Evolutionary conservation across 2,113 vertebrate genomes (phyloP).

Genomic region (Butorides virescens): DNA sequence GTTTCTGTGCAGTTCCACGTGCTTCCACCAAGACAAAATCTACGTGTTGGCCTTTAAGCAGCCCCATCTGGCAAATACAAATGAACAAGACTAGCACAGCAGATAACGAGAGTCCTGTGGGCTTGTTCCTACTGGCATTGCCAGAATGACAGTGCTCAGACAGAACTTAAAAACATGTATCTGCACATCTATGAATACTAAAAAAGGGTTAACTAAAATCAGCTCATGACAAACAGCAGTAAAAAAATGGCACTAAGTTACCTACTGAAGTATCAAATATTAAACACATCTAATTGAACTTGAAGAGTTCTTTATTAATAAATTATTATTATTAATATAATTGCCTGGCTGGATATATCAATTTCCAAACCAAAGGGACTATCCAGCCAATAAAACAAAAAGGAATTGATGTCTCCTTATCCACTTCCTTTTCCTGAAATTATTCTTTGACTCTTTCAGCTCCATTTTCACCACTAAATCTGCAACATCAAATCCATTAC

Average conservation of each 20-base stretch:
- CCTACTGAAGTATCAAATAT: background rate
- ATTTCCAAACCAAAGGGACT: background rate
- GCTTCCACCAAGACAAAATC: background rate
- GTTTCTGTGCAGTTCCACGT: background rate
- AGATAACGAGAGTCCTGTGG: background rate
- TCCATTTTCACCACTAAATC: background rate
- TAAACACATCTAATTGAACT: background rate
- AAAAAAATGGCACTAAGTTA: background rate
- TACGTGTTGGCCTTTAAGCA: background rate
- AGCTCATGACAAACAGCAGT: background rate
- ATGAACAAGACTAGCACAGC: background rate
- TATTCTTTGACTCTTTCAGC: background rate
- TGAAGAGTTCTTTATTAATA: background rate
- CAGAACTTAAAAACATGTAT: too few species aligned
- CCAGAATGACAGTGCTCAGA: background rate
- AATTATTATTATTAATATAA: background rate
- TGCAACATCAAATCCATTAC: background rate
- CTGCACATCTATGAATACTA: background rate
- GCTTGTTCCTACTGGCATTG: background rate
- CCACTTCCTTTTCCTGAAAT: background rate
- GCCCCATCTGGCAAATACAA: background rate
- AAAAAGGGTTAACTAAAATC: background rate
- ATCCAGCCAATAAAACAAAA: background rate
- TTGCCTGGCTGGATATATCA: background rate
- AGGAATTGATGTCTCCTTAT: background rate